Evolutionary conservation across 1,140 invertebrate species (phyloP).

Genomic region (Diprion similis): DNA sequence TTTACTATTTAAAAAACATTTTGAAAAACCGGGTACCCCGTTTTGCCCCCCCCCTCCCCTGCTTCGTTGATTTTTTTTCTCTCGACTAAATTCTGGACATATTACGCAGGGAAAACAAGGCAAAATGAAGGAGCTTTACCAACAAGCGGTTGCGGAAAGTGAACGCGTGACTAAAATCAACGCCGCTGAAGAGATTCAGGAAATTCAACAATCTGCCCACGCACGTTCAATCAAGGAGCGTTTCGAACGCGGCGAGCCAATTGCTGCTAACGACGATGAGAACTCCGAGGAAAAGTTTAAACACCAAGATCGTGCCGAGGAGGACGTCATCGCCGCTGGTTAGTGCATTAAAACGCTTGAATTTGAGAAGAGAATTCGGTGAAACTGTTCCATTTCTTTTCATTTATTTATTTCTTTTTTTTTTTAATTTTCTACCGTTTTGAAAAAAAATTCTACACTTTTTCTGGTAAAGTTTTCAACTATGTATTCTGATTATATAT

Average conservation of each 20-base stretch:
- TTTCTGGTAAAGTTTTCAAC: too few relatives aligned
- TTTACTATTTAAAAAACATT: too few relatives aligned
- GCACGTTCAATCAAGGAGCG: conserved; percentile 78
- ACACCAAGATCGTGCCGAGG: conserved; percentile 73
- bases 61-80: background rate
- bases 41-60: too few relatives aligned
- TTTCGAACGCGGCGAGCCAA: conserved; percentile 81
- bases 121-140: conserved; percentile 91
- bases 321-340: conserved; percentile 85
- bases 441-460: background rate
- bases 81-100: conserved; percentile 30
- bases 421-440: background rate
- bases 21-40: too few relatives aligned
- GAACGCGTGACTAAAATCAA: conserved; percentile 67
- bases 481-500: too few relatives aligned
- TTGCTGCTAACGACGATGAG: conserved; percentile 67
- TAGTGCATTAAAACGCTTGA: conserved; percentile 15
- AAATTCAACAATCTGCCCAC: conserved; percentile 67
- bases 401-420: background rate
- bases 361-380: too few relatives aligned
- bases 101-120: conserved; percentile 79
- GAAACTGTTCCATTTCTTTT: too few relatives aligned
- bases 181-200: conserved; percentile 67
- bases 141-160: conserved; percentile 85
- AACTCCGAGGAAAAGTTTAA: conserved; percentile 52